A percentile compares a stretch with the other conserved stretches of the same genome.
Conservation (phyloP, 2,113 vertebrate species). For the Daphoenositta chrysoptera region DNA sequence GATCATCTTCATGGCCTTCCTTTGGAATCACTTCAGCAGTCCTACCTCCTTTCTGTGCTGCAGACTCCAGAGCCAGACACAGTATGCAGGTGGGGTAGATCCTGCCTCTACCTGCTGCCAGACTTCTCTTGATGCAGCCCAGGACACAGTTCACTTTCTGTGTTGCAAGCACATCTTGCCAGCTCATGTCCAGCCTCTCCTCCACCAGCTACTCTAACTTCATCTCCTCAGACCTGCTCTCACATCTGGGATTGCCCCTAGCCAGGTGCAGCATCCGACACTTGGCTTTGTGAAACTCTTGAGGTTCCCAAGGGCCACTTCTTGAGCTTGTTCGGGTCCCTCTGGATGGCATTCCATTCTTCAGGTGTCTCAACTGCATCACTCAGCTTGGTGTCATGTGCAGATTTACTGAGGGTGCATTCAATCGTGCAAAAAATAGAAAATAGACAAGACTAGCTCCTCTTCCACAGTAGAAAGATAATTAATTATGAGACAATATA, state of each 20-base stretch:
- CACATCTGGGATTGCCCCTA: not conserved
- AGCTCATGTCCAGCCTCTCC: not conserved
- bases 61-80: not conserved
- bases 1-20: not conserved
- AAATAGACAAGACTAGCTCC: not conserved
- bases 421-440: too few relatives aligned
- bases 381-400: not conserved
- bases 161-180: not conserved
- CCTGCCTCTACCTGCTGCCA: not conserved
- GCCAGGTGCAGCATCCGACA: not conserved
- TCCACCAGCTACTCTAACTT: not conserved
- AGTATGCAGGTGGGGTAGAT: not conserved
- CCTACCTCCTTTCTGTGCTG: not conserved
- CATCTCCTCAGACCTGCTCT: not conserved
- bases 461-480: not conserved
- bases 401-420: not conserved
- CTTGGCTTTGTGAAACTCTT: not conserved
- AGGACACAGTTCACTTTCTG: not conserved
- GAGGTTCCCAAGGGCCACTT: not conserved
- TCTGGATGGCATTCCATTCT: not conserved
- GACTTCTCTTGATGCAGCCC: not conserved
- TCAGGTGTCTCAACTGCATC: not conserved
- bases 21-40: not conserved
- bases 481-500: not conserved
- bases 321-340: not conserved